phyloP scores from a whole-genome alignment of 1,140 invertebrate genomes.

The Agrilus planipennis region DNA sequence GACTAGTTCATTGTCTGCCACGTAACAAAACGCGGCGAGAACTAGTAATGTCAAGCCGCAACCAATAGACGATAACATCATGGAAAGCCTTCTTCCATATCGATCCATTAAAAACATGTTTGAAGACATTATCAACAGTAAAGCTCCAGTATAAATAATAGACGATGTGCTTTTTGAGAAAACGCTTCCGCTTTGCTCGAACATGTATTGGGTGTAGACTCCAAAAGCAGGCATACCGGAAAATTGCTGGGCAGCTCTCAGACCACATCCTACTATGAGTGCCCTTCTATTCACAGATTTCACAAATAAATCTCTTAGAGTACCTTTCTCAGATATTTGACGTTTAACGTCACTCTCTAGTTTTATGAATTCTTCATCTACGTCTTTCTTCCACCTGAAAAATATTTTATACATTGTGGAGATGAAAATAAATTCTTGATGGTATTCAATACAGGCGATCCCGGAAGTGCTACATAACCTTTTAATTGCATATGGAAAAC shows the following conservation, averaged over 20 bases:
- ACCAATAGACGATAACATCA: slow-evolving; percentile 45
- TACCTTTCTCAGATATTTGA: slow-evolving; percentile 25
- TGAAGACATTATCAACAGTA: slow-evolving; percentile 40
- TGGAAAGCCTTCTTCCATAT: slow-evolving; percentile 51
- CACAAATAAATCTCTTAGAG: slow-evolving; percentile 24
- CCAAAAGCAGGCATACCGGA: slow-evolving; percentile 17
- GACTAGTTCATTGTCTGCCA: slow-evolving; percentile 14
- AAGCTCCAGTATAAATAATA: slow-evolving; percentile 33
- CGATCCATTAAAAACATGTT: slow-evolving; percentile 36
- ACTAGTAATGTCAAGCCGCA: slow-evolving; percentile 40
- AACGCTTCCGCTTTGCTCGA: slow-evolving; percentile 22
- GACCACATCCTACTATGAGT: slow-evolving; percentile 19
- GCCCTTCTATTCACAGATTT: slow-evolving; percentile 22
- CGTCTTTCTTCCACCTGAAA: slow-evolving; percentile 16
- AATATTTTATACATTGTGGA: no score
- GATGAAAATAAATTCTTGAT: no score
- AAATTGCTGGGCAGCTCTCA: slow-evolving; percentile 18
- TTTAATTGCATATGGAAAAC: no score
- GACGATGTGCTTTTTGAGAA: slow-evolving; percentile 13
- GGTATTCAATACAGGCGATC: no score
- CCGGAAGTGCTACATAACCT: no score
- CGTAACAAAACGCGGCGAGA: slow-evolving; percentile 27
- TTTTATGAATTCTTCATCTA: slow-evolving; percentile 21
- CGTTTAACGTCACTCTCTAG: slow-evolving; percentile 20
- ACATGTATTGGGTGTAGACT: slow-evolving; percentile 23